phyloP scores from a whole-genome alignment of 2,888 invertebrate species.

The Prosopocoilus inquinatus region DNA sequence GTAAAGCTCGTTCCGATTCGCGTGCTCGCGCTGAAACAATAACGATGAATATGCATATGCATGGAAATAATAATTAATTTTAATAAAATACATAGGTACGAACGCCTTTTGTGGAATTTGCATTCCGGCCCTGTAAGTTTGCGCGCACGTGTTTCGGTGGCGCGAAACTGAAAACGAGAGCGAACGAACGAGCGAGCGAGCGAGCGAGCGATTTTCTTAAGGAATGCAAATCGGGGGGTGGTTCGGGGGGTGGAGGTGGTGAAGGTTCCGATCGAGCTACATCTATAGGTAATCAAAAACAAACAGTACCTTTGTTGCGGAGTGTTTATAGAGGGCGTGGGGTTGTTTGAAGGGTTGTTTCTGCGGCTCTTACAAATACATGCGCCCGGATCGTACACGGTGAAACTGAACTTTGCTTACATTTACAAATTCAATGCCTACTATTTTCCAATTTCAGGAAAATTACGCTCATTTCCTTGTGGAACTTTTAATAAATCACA shows the following conservation, averaged over 20 bases:
- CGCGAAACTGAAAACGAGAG: too few relatives aligned
- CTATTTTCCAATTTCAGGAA: too few relatives aligned
- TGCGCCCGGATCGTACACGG: background rate
- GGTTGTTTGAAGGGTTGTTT: constrained; percentile 1
- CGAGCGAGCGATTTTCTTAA: too few relatives aligned
- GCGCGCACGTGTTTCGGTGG: too few relatives aligned
- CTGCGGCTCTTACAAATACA: constrained; percentile 1
- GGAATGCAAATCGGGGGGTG: too few relatives aligned
- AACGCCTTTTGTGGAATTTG: background rate
- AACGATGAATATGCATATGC: background rate
- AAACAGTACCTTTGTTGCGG: constrained; percentile 28
- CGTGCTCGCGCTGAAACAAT: background rate
- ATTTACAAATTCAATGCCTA: too few relatives aligned
- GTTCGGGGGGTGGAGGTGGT: too few relatives aligned
- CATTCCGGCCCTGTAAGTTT: too few relatives aligned
- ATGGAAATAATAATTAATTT: background rate
- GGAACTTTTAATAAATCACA: too few relatives aligned
- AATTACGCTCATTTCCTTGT: too few relatives aligned
- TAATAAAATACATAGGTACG: background rate
- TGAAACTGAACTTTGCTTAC: background rate
- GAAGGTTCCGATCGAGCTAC: background rate
- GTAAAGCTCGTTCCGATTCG: background rate
- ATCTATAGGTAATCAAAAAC: constrained; percentile 27
- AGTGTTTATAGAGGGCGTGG: constrained; percentile 11
- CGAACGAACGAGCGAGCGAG: too few relatives aligned